Evolutionary conservation across 30 jellyfish, hydroid and myxozoan species (phyloP), one percentile per base, ranked within the genome.

Genomic region (Cassiopea xamachana): DNA sequence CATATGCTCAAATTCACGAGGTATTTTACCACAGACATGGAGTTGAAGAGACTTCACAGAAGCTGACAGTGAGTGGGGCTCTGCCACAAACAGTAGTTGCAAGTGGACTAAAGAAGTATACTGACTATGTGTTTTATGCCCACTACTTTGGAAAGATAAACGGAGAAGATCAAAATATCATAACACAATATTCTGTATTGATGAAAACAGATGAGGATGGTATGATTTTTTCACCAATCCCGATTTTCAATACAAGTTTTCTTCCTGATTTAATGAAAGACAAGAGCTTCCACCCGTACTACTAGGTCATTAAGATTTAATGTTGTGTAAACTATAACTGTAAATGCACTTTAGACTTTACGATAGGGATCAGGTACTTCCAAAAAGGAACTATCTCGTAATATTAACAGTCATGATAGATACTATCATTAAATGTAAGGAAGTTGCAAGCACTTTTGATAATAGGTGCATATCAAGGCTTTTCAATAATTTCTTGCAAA

Each of bases 51-150:
- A 10, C 76, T n/a, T 64, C 64, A 49, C 64, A 59, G 44, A 81
- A 17, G 39, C 13, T 81, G 0, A 19, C 18, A 60, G 12, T 81
- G 1, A 81, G 64, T n/a, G 89, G 80, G 8, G 48, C 60, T 49
- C 10, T 81, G 64, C 89, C 89, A 51, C 59, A 48, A 58, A 81
- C 89, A 81, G 60, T 81, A 1, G 61, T 59, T 81, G 89, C 72
- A 19, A 55, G 80, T 12, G 79, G 60, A 19, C 67, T 81, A 15
- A 60, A 67, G 69, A 81, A 81, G 61, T 81, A 81, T 48, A 81
- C 89, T 27, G 89, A 81, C 48, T 81, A 81, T 60, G 1, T 46
- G 47, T 81, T 81, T 49, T 81, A 55, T 81, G 89, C 80, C 15
- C 89, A 44, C 60, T 81, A 81, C 79, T 81, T 18, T 60, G 89